Evolutionary conservation across 2,113 vertebrate species (phyloP).

Genomic region (human (Homo sapiens)): GRCh38 chr13:78403001-78403500

Average conservation of each 20-base stretch:
- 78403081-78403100: constrained; percentile 58
- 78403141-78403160: constrained; percentile 17
- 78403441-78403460: background rate
- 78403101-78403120: constrained; percentile 47
- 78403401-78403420: background rate
- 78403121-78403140: constrained; percentile 67
- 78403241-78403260: background rate
- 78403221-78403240: background rate
- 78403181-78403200: background rate
- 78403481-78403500: background rate
- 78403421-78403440: background rate
- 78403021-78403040: constrained; percentile 80
- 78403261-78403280: background rate
- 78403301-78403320: background rate
- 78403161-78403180: background rate
- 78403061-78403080: constrained; percentile 82
- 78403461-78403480: background rate
- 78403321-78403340: background rate
- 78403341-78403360: background rate
- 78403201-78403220: background rate
- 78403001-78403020: constrained; percentile 79
- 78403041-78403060: constrained; percentile 74
- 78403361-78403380: background rate
- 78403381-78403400: background rate
- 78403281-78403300: background rate